Percentiles rank a stretch among this genome's conserved stretches.
Evolutionary conservation across 2,797 vertebrate genomes (phyloP).

Genomic region (Triplophysa yarkandensis): DNA sequence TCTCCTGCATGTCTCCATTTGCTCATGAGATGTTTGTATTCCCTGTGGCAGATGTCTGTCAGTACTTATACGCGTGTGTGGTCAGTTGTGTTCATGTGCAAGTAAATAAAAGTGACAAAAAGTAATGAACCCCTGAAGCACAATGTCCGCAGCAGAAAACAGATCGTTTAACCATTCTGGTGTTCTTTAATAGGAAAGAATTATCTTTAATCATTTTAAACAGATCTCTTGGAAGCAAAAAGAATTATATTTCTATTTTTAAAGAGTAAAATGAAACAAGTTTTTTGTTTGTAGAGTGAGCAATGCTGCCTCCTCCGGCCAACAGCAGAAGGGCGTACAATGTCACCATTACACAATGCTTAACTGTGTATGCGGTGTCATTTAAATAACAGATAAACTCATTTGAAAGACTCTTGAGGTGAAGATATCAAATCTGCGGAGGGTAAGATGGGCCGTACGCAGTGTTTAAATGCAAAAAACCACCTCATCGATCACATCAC

Average conservation of each 20-base stretch:
- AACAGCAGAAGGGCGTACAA: not conserved
- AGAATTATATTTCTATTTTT: slow-evolving; percentile 7
- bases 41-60: slow-evolving; percentile 52
- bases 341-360: not conserved
- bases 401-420: not conserved
- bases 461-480: slow-evolving; percentile 29
- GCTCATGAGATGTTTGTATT: slow-evolving; percentile 58
- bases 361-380: not conserved
- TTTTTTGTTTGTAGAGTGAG: not conserved
- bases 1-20: slow-evolving; percentile 50
- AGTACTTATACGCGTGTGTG: slow-evolving; percentile 11
- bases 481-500: slow-evolving; percentile 21
- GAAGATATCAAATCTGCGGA: slow-evolving; percentile 13
- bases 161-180: slow-evolving; percentile 5
- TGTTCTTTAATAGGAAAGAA: too few relatives aligned
- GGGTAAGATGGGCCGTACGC: slow-evolving; percentile 23
- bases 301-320: slow-evolving; percentile 44
- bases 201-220: too few relatives aligned
- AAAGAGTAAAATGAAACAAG: slow-evolving; percentile 6
- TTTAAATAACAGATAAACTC: not conserved
- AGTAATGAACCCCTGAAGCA: slow-evolving; percentile 2
- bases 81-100: slow-evolving; percentile 28
- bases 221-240: too few relatives aligned
- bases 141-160: not conserved
- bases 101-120: slow-evolving; percentile 22